A percentile compares a stretch with the other conserved stretches of the same genome.
These are phyloP conservation scores for Psittacus erithacus DNA, from an alignment of 2,113 vertebrate species.

Conservation along the genomic window DNA sequence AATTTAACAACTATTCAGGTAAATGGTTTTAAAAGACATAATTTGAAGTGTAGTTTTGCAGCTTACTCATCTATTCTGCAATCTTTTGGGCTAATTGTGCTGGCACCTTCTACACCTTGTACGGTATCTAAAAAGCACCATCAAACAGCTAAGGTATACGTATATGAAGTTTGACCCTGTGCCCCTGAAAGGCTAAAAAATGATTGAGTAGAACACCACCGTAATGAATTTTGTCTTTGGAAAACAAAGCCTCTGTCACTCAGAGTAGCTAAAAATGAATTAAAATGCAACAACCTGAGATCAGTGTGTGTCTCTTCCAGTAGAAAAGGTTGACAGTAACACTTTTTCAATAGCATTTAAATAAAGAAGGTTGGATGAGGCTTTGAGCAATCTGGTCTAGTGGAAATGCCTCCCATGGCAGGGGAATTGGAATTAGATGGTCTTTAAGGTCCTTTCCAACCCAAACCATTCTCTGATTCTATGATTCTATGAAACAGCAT, in stretches of 20 bases:
- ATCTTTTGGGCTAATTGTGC: not conserved
- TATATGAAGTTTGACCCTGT: not conserved
- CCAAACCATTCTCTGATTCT: not conserved
- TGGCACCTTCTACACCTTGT: not conserved
- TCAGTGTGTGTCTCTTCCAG: not conserved
- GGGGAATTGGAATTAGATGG: not conserved
- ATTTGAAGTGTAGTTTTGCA: not conserved
- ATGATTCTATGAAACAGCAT: not conserved
- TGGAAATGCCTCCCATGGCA: not conserved
- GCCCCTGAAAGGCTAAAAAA: not conserved
- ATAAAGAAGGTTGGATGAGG: not conserved
- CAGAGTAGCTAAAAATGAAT: not conserved
- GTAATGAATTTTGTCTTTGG: not conserved
- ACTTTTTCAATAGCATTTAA: not conserved
- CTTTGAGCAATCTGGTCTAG: not conserved
- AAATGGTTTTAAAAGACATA: not conserved
- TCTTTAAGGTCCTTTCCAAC: not conserved
- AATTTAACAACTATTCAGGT: not conserved
- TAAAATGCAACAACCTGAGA: not conserved
- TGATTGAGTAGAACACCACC: not conserved
- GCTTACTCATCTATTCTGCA: not conserved
- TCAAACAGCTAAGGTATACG: not conserved
- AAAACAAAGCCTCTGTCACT: not conserved
- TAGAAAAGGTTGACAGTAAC: not conserved
- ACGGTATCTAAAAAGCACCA: not conserved